Evolutionary conservation across 2,797 vertebrate species (phyloP), one percentile per base, ranked within the genome.

Genomic region (Etheostoma nigrum): DNA sequence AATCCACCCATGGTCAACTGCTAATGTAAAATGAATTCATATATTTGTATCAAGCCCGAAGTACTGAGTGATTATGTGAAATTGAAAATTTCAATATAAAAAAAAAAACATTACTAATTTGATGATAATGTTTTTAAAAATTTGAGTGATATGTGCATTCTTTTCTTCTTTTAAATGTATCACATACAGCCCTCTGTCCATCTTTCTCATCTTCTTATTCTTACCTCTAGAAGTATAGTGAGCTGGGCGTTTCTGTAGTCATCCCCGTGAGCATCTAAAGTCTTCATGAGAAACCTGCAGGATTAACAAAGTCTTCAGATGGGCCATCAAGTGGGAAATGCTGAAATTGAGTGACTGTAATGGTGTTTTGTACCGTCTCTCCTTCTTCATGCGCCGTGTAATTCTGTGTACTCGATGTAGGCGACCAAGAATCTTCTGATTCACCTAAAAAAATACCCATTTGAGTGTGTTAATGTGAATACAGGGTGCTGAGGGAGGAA

Each of bases 331-430:
- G 21, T 21, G 19, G 45, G 25, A 72, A 76, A 30, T 0, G 1
- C 1, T 40, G 7, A 49, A n/a, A 47, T n/a, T 8, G 1, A 57
- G 16, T 23, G n/a, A 61, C 27, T 45, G 6, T 47, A 19, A 42
- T 19, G 0, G 21, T 14, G 59, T 21, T 78, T 64, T 21, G 10
- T 91, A 97, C 97, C 96, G 94, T 69, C 97, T 94, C 83, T 98
- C 97, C 86, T 97, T 97, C 89, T 97, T 97, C n/a, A 97, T 76
- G 6, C 94, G 94, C 2, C 96, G 94, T 0, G 96, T 97, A 72
- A 98, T 94, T 92, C 96, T 96, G 79, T 97, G 96, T 4, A 97
- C 96, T 71, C 97, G 96, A 68, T 98, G 96, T 69, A 98, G 96
- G 19, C 97, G 96, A 81, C 95, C 95, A 18, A 98, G 88, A 67